phyloP scores from a whole-genome alignment of 2,113 vertebrate species.

The Antidorcas marsupialis region DNA sequence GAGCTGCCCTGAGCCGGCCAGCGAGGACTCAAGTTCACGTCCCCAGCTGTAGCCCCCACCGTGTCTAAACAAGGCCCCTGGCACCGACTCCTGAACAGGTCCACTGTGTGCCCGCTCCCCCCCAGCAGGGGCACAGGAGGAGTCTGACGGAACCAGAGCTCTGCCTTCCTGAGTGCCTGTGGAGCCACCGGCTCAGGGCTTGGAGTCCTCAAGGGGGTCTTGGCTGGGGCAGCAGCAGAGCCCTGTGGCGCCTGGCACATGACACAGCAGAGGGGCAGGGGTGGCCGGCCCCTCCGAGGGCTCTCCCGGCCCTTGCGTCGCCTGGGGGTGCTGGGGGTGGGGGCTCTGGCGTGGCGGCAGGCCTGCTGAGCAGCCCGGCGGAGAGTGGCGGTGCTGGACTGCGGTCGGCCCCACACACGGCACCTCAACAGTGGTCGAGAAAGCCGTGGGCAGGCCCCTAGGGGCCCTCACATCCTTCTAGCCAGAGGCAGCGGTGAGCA shows the following conservation, averaged over 20 bases:
- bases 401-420: rapidly evolving
- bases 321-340: background rate
- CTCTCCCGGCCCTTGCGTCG: rapidly evolving
- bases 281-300: background rate
- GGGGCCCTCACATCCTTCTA: too few relatives aligned
- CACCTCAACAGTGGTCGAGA: rapidly evolving
- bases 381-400: rapidly evolving
- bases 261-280: background rate
- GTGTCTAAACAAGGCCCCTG: rapidly evolving
- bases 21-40: rapidly evolving
- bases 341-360: background rate
- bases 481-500: background rate
- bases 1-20: background rate
- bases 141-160: rapidly evolving
- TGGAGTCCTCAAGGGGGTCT: background rate
- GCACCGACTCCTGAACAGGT: rapidly evolving
- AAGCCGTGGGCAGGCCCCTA: rapidly evolving
- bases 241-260: rapidly evolving
- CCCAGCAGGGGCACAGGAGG: background rate
- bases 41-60: rapidly evolving
- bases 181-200: background rate
- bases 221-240: background rate
- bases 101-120: rapidly evolving
- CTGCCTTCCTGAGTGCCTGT: background rate
- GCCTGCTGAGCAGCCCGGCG: background rate